Conservation (phyloP, 2,797 vertebrate species). For the Argyrosomus regius region DNA sequence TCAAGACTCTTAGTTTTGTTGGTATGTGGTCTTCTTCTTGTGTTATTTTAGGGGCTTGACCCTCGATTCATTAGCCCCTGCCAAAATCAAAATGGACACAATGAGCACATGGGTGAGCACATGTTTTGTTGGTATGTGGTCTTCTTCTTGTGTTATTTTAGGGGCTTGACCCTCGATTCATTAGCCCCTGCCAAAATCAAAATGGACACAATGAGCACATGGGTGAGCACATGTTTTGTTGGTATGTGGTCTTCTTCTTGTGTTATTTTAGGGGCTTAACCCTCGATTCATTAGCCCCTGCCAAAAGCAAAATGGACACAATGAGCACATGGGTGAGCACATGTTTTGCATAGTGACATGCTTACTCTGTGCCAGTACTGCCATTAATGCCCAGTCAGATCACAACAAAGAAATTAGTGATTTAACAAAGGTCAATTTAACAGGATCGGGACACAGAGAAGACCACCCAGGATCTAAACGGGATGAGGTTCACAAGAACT, state of each 20-base stretch:
- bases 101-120: too few relatives aligned
- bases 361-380: not conserved
- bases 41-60: not conserved
- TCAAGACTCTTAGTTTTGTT: not conserved
- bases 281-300: not conserved
- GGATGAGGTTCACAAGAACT: conserved; percentile 46
- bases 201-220: not conserved
- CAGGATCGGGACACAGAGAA: conserved; percentile 35
- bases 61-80: too few relatives aligned
- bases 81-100: too few relatives aligned
- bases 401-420: conserved; percentile 36
- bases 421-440: conserved; percentile 51
- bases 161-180: not conserved
- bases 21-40: not conserved
- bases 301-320: not conserved
- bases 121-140: not conserved
- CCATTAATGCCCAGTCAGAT: conserved; percentile 11
- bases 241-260: not conserved
- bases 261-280: not conserved
- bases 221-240: not conserved
- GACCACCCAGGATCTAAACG: conserved; percentile 72
- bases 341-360: not conserved
- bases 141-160: not conserved
- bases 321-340: not conserved
- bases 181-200: not conserved